phyloP scores from a whole-genome alignment of 2,888 invertebrate species.

The Rhamphomyia laevipes region DNA sequence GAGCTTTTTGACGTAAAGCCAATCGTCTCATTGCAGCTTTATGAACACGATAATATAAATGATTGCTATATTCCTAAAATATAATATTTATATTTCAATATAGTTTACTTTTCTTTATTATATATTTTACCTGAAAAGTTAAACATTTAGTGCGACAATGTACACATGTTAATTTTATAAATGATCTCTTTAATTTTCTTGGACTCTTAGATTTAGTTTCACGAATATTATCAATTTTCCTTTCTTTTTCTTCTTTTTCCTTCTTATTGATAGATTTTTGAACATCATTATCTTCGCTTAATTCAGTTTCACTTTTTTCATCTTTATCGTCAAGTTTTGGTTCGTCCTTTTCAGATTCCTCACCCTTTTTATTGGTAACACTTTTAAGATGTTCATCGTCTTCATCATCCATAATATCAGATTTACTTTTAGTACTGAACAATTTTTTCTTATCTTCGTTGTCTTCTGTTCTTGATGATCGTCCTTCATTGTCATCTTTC shows the following conservation, averaged over 20 bases:
- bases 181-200: constrained; percentile 27
- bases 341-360: constrained; percentile 19
- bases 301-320: constrained; percentile 28
- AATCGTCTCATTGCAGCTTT: constrained; percentile 61
- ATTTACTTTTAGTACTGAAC: background rate
- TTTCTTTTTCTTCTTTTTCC: constrained; percentile 16
- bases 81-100: background rate
- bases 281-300: constrained; percentile 25
- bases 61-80: constrained; percentile 56
- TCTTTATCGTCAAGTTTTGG: constrained; percentile 37
- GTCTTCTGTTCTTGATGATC: background rate
- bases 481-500: constrained; percentile 16
- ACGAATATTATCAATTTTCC: constrained; percentile 15
- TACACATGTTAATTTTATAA: constrained; percentile 62
- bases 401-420: constrained; percentile 15
- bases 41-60: constrained; percentile 59
- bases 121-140: constrained; percentile 54
- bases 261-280: constrained; percentile 22
- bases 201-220: constrained; percentile 19
- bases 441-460: background rate
- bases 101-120: background rate
- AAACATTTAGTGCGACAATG: constrained; percentile 64
- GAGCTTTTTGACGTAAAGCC: constrained; percentile 61
- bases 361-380: constrained; percentile 23
- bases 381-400: constrained; percentile 19